phyloP scores from a whole-genome alignment of 2,888 invertebrate species.

The Drosophila yooni region DNA sequence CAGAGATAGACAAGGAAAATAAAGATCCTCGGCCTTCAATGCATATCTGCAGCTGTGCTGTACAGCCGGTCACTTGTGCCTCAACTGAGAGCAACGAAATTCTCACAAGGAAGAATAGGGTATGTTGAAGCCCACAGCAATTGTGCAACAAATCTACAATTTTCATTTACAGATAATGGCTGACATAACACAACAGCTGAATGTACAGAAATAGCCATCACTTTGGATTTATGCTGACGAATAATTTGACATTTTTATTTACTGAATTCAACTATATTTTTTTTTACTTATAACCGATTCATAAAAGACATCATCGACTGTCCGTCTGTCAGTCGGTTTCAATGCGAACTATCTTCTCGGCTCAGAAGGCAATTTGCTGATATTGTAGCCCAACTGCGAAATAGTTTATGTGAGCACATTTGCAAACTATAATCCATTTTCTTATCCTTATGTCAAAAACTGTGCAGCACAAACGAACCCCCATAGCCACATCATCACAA shows the following conservation, averaged over 20 bases:
- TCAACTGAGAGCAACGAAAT: neutral
- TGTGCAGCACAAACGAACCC: neutral
- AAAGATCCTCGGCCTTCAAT: neutral
- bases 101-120: neutral
- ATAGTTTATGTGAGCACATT: conserved; percentile 23
- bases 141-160: neutral
- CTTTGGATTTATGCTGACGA: neutral
- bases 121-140: neutral
- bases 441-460: conserved; percentile 1
- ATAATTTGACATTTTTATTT: neutral
- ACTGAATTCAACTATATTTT: neutral
- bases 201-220: neutral
- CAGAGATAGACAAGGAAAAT: neutral
- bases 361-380: neutral
- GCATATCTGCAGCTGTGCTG: neutral
- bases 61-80: neutral
- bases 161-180: neutral
- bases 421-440: conserved; percentile 20
- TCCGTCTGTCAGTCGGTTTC: neutral
- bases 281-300: neutral
- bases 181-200: neutral
- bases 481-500: neutral
- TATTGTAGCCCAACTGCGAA: neutral
- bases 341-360: neutral
- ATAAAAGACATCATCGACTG: neutral